A percentile compares a stretch with the other conserved stretches of the same genome.
These are phyloP conservation scores for Pygoscelis adeliae DNA, from an alignment of 2,113 vertebrate genomes.

Conservation along the genomic window DNA sequence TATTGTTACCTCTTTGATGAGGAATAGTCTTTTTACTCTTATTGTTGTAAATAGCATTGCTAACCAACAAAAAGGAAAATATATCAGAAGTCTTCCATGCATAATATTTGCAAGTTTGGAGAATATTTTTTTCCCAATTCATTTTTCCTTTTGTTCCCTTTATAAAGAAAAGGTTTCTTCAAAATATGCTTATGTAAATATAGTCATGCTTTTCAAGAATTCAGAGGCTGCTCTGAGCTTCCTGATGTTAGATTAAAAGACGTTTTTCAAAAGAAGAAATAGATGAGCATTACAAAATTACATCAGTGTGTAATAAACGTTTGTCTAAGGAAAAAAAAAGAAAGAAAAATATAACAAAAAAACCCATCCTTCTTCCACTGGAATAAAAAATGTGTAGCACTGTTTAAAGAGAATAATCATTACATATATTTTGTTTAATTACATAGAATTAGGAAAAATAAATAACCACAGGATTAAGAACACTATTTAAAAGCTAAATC, in stretches of 20 bases:
- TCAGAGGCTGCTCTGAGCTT: background rate
- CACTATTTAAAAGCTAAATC: background rate
- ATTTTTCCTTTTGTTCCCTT: slow-evolving; percentile 27
- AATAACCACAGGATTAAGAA: background rate
- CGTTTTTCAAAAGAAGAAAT: slow-evolving; percentile 27
- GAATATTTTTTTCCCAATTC: background rate
- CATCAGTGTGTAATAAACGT: background rate
- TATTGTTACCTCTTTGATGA: slow-evolving; percentile 27
- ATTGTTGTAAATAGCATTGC: background rate
- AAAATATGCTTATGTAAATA: background rate
- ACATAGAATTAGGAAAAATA: background rate
- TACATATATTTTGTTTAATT: background rate
- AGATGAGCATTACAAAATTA: background rate
- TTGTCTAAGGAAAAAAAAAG: background rate
- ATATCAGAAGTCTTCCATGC: background rate
- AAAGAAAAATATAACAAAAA: background rate
- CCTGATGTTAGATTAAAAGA: slow-evolving; percentile 29
- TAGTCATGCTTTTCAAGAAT: slow-evolving; percentile 1
- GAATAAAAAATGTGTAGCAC: background rate
- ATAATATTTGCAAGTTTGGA: background rate
- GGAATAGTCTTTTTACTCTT: background rate
- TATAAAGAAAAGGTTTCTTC: slow-evolving; percentile 23
- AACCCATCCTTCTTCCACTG: background rate
- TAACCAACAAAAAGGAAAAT: slow-evolving; percentile 25
- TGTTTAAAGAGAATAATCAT: background rate